Evolutionary conservation across 2,797 vertebrate genomes (phyloP), one percentile per base, ranked within the genome.

Genomic region (Choloepus didactylus): DNA sequence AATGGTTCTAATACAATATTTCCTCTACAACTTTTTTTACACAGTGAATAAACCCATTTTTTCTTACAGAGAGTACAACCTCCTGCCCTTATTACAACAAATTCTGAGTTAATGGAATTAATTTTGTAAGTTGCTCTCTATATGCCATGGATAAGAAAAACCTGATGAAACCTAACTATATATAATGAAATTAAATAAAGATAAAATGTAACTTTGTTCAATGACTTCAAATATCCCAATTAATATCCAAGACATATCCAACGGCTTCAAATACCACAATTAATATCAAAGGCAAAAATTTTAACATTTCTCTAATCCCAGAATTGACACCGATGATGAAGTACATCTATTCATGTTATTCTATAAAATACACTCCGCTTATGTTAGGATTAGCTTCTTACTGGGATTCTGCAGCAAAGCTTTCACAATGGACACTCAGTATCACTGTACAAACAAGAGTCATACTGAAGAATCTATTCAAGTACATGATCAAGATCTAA

Each of bases 101-200:
- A 93, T 67, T 91, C 44, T 95, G 64, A 93, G 56, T 60, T 91
- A 96, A 85, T 64, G 10, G 51, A 85, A 91, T 49, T 95, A 88
- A 93, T 91, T 96, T 94, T 86, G n/a, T 91, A 88, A 86, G 49
- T 76, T 86, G 25, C 66, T 96, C 49, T 92, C 54, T 67, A 59
- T 41, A 59, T 46, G 66, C 60, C 69, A 92, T 38, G 66, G 46
- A 73, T 93, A 70, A 94, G 77, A 92, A 97, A 93, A 86, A 79
- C 54, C 44, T 95, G 67, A 95, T 95, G 59, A 91, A 86, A 59
- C 46, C 31, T 49, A 54, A 73, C 44, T 70, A 82, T 79, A 89
- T 56, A 85, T 38, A 67, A 66, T 66, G 83, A 91, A 92, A 90
- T 95, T 80, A 95, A 94, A 93, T 83, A 95, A 96, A 91, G 16